phyloP scores from a whole-genome alignment of 2,113 vertebrate species.

The Nibea albiflora region DNA sequence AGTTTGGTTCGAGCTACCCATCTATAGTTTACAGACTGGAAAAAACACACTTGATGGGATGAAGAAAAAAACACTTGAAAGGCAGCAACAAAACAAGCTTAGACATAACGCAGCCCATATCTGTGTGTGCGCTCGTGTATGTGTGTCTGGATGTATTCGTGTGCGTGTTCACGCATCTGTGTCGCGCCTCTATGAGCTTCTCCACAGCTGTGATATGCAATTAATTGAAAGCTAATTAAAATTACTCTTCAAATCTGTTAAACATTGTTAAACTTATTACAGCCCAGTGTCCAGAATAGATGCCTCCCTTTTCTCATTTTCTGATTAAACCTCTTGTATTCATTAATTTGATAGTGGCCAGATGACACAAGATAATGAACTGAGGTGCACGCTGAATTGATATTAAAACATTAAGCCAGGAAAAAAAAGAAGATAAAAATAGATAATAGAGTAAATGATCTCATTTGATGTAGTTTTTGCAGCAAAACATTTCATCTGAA shows the following conservation, averaged over 20 bases:
- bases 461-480: slow-evolving; percentile 16
- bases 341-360: slow-evolving; percentile 56
- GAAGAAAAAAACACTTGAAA: slow-evolving; percentile 25
- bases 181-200: slow-evolving; percentile 2
- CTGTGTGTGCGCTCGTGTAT: neutral
- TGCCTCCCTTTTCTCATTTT: slow-evolving; percentile 35
- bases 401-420: slow-evolving; percentile 6
- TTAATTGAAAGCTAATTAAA: slow-evolving; percentile 72
- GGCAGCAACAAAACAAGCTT: slow-evolving; percentile 31
- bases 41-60: slow-evolving; percentile 19
- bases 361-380: slow-evolving; percentile 62
- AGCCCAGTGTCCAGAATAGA: slow-evolving; percentile 49
- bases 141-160: neutral
- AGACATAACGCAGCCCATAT: neutral
- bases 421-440: neutral
- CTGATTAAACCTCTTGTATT: slow-evolving; percentile 67
- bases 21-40: slow-evolving; percentile 14
- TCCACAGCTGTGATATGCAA: slow-evolving; percentile 32
- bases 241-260: slow-evolving; percentile 49
- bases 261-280: slow-evolving; percentile 55
- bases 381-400: slow-evolving; percentile 2
- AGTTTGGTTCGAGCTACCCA: slow-evolving; percentile 6
- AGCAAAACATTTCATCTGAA: slow-evolving; percentile 7
- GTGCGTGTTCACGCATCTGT: neutral
- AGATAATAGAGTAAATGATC: slow-evolving; percentile 1